Evolutionary conservation across 1,140 invertebrate genomes (phyloP), one percentile per base, ranked within the genome.

Genomic region (Papilio polytes): DNA sequence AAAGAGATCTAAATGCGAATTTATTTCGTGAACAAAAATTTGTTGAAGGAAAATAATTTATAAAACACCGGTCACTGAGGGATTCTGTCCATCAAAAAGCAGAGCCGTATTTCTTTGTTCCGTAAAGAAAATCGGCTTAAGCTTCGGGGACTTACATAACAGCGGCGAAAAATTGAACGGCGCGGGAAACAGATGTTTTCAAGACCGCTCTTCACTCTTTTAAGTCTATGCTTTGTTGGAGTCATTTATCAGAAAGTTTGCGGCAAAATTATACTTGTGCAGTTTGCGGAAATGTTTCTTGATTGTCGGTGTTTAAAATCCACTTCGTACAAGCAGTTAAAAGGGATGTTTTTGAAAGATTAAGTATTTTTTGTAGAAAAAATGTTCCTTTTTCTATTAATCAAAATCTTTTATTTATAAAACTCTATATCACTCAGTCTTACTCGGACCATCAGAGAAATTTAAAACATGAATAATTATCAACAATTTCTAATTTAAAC

Each of bases 81-180:
- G 56, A 78, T 63, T 59, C 77, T 78, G 77, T 78, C 77, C 59
- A 46, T 78, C 77, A 78, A 78, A 78, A 56, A 78, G 74, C 77
- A 63, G 56, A 66, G 59, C n/a, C 59, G 36, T 48, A 36, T 78
- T 78, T 44, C 77, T 78, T 78, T 78, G 53, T 78, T 78, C 77
- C 77, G 56, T 66, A 66, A 78, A 63, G 53, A 78, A 78, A 78
- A 78, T 78, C 77, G 56, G 77, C 56, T 78, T 78, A 78, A 44
- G 56, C 77, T 63, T 78, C 56, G 31, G 56, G 53, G 77, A 63
- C 77, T 78, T 63, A 78, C 66, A 78, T 66, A 66, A 78, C 53
- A 41, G 53, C 13, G 77, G 41, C 77, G 77, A 41, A 66, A 66
- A 78, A 78, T 78, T 78, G 77, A 78, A 78, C 77, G 77, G 56